A percentile compares a stretch with the other conserved stretches of the same genome.
Evolutionary conservation across 2,888 invertebrate species (phyloP).

Genomic region (Caenorhabditis imperialis): DNA sequence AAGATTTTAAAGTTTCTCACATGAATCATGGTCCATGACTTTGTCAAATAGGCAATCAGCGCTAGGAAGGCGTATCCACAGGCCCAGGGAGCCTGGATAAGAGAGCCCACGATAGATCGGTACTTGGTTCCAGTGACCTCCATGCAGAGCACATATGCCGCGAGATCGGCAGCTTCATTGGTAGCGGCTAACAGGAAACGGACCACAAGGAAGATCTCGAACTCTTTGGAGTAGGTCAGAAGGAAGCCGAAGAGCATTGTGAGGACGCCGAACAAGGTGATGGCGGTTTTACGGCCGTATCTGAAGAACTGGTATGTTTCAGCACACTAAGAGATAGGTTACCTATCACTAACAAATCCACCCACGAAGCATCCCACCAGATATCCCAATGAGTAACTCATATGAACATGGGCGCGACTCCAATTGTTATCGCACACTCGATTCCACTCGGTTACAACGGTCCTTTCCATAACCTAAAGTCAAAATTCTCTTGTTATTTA

Average conservation of each 20-base stretch:
- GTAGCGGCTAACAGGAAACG: slow-evolving; percentile 75
- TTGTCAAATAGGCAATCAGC: slow-evolving; percentile 74
- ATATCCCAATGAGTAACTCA: slow-evolving; percentile 77
- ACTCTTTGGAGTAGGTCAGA: slow-evolving; percentile 68
- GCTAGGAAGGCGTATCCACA: slow-evolving; percentile 77
- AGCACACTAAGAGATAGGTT: too few species aligned
- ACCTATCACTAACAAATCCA: slow-evolving; percentile 75
- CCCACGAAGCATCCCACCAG: slow-evolving; percentile 76
- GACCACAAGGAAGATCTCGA: slow-evolving; percentile 75
- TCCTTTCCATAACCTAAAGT: slow-evolving; percentile 71
- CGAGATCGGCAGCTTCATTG: slow-evolving; percentile 78
- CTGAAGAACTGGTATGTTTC: too few species aligned
- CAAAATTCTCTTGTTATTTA: neutral
- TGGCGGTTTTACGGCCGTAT: slow-evolving; percentile 76
- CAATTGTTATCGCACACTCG: slow-evolving; percentile 75
- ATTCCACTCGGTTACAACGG: slow-evolving; percentile 76
- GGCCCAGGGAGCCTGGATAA: slow-evolving; percentile 78
- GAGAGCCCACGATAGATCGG: slow-evolving; percentile 77
- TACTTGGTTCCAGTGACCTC: slow-evolving; percentile 78
- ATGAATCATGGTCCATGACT: slow-evolving; percentile 76
- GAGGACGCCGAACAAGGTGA: slow-evolving; percentile 71
- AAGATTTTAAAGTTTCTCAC: slow-evolving; percentile 45
- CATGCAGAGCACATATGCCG: slow-evolving; percentile 78
- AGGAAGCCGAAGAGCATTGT: slow-evolving; percentile 76
- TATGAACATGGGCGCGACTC: slow-evolving; percentile 76